These are phyloP conservation scores for Eremophila alpestris DNA, from an alignment of 2,797 vertebrate genomes.

Conservation along the genomic window DNA sequence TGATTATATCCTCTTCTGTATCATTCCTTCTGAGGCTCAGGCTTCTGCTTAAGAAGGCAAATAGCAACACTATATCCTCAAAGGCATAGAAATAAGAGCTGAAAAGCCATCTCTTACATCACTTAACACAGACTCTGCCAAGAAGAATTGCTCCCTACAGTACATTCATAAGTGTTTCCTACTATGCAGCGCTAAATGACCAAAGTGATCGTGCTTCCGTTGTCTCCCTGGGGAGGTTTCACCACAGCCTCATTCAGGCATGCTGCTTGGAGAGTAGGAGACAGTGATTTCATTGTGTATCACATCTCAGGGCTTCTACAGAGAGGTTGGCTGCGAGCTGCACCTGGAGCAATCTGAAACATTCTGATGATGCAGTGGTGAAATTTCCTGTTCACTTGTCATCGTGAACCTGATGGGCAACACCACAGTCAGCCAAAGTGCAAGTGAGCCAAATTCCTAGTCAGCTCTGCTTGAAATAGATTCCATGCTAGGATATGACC, in stretches of 20 bases:
- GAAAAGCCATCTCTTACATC: conserved; percentile 43
- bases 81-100: conserved; percentile 40
- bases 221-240: conserved; percentile 2
- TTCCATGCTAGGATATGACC: neutral
- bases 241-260: neutral
- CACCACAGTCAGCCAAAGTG: neutral
- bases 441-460: conserved; percentile 21
- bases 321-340: neutral
- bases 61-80: conserved; percentile 33
- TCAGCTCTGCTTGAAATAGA: neutral
- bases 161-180: conserved; percentile 39
- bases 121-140: conserved; percentile 30
- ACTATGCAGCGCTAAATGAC: neutral
- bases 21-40: neutral
- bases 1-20: neutral
- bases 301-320: neutral
- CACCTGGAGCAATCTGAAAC: conserved; percentile 25
- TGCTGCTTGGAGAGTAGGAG: neutral
- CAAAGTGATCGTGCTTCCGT: neutral
- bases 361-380: neutral
- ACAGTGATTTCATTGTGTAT: conserved; percentile 31
- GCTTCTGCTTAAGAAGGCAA: conserved; percentile 11
- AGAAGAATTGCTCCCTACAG: conserved; percentile 38
- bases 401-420: neutral
- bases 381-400: conserved; percentile 47